Conservation (phyloP, 1,140 invertebrate species). For the Vanessa tameamea region DNA sequence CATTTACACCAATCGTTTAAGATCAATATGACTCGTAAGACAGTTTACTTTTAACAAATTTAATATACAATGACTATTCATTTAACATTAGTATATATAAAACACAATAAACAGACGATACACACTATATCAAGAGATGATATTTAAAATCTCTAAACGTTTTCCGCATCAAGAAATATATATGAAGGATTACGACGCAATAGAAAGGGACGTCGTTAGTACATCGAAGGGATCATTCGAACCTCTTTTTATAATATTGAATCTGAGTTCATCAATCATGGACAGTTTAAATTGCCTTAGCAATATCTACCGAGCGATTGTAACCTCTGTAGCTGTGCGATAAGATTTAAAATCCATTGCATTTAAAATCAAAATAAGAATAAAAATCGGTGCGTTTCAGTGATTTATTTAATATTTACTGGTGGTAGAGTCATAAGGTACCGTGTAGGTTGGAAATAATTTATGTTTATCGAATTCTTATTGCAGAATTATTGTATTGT, state of each 20-base stretch:
- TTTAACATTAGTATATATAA: too few relatives aligned
- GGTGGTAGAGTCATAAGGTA: too few relatives aligned
- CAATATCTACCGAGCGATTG: neutral
- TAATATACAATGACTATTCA: too few relatives aligned
- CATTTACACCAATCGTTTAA: too few relatives aligned
- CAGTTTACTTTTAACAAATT: too few relatives aligned
- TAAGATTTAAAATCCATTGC: neutral
- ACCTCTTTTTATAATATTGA: slow-evolving; percentile 8
- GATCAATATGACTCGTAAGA: too few relatives aligned
- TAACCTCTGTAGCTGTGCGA: neutral
- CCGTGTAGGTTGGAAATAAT: too few relatives aligned
- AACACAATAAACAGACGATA: too few relatives aligned
- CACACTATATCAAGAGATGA: neutral
- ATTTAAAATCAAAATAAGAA: neutral
- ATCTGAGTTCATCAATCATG: slow-evolving; percentile 5
- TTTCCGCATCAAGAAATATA: slow-evolving; percentile 1
- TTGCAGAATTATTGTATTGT: too few relatives aligned
- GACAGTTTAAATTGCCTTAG: neutral
- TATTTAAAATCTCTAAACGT: neutral
- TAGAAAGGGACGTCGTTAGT: neutral
- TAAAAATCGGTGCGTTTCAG: neutral
- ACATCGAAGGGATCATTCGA: neutral
- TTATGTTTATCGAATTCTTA: too few relatives aligned
- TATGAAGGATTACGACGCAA: neutral
- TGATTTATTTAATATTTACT: neutral